phyloP scores from a whole-genome alignment of 2,888 invertebrate species.

The Tholera decimalis region DNA sequence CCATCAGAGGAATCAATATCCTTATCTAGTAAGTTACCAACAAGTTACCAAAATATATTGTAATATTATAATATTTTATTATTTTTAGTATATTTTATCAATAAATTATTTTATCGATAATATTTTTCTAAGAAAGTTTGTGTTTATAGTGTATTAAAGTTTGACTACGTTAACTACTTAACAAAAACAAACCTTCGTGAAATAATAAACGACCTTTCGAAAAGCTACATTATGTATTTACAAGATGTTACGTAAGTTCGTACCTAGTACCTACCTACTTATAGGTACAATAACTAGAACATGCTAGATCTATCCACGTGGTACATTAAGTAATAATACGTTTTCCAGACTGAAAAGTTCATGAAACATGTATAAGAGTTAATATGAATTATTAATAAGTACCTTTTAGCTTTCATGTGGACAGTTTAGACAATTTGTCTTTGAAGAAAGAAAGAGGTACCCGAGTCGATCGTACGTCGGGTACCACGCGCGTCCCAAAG shows the following conservation, averaged over 20 bases:
- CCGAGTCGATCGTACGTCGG: too few relatives aligned
- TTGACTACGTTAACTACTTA: not conserved
- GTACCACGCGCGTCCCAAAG: too few relatives aligned
- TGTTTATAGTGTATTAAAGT: not conserved
- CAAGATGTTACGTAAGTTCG: not conserved
- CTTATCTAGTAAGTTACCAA: too few relatives aligned
- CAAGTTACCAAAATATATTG: too few relatives aligned
- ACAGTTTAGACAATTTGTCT: too few relatives aligned
- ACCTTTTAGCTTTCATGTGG: too few relatives aligned
- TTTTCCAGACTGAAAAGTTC: not conserved
- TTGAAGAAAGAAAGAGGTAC: too few relatives aligned
- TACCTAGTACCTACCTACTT: too few relatives aligned
- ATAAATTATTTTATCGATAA: not conserved
- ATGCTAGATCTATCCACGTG: not conserved
- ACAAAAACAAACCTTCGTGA: conserved; percentile 1
- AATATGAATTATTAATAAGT: not conserved
- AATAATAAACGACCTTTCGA: not conserved
- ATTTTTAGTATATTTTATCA: too few relatives aligned
- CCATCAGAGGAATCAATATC: too few relatives aligned
- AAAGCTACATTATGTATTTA: not conserved
- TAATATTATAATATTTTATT: too few relatives aligned
- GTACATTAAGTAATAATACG: not conserved
- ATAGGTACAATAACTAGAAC: not conserved
- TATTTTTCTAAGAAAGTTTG: not conserved
- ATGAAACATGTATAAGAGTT: not conserved